Base-by-base conservation (phyloP, 2,888 invertebrate species). In the Spilarctia lutea region DNA sequence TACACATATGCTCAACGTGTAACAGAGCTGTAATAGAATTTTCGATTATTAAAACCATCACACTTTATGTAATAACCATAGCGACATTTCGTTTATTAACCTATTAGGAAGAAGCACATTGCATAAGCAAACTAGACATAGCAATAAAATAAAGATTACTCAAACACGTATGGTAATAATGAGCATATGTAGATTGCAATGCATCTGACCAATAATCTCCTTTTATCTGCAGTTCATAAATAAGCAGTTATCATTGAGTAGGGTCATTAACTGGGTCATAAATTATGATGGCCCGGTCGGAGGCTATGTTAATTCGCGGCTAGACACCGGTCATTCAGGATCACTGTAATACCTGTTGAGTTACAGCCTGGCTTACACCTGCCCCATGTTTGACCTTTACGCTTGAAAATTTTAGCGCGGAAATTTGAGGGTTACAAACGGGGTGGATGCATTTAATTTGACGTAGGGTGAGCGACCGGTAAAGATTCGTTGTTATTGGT, bases 301-400 rank as follows among this genome's bases (percentile, higher is more conserved):
- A 87, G 85, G 89, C 84, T 89, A 90, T 89, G 91, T 87, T 94
- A 93, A 94, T 93, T 92, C 91, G 73, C 81, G 82, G 86, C 87
- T 88, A 91, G 90, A 89, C 91, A 89, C 88, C 90, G 94, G 92
- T 92, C 93, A 94, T 88, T 91, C 88, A 83, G 91, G 91, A 90
- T 93, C 92, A 89, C 86, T 81, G 90, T 92, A 95, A 95, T 95
- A 94, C 95, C 94, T 94, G 95, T 94, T 95, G 95, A 95, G 92
- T 95, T 94, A 95, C 91, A 88, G 89, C 83, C 87, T 74, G 90
- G 92, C 90, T 93, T 92, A 92, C 79, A 87, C 85, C 86, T 84
- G 81, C 77, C 83, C 87, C 77, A 63, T 79, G 83, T 81, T 84
- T 84, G 87, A 88, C 87, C 88, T 88, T 86, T 86, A 79, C 77